Evolutionary conservation across 2,888 invertebrate species (phyloP), one percentile per base, ranked within the genome.

Genomic region (Vesta saturnalis): DNA sequence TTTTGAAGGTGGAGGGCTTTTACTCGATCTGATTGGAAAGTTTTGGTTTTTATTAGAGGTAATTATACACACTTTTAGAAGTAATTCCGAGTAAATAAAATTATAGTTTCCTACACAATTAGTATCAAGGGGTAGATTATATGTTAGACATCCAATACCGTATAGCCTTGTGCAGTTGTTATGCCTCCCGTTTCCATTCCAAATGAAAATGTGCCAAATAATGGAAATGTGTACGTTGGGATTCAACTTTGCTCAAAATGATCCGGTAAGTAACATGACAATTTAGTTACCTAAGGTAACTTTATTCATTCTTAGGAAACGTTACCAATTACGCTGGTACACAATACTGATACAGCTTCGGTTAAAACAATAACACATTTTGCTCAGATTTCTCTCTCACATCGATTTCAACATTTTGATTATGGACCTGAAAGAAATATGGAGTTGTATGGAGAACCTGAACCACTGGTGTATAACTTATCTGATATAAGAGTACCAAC

Each of bases 1-100:
- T 73, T 85, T 91, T 81, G 63, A 70, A 66, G 61, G 65, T 5
- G 35, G 6, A 12, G 56, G 56, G 15, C 10, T 16, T n/a, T 56
- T 56, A 14, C 23, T 58, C 23, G 21, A 22, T 12, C 2, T 56
- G 5, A 8, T 56, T 23, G 79, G 35, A 12, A 15, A 14, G 1
- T 30, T 23, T 15, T 56, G 56, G 56, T 35, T 35, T 15, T 2
- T 56, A 8, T 6, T 56, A 2, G 56, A 56, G 23, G 23, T 22
- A 35, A 2, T 21, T 22, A 15, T 18, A 15, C 19, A 49, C n/a
- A 4, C 22, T 21, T 55, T 55, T 4, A 30, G 30, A 6, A 30
- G 10, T 5, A 30, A 30, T 5, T n/a, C n/a, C n/a, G 10, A n/a
- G 12, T 47, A 47, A 14, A 6, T 14, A 14, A 47, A 3, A 8